Evolutionary conservation across 2,888 invertebrate species (phyloP), one percentile per base, ranked within the genome.

Genomic region (Spatulosminthurus flaviceps): DNA sequence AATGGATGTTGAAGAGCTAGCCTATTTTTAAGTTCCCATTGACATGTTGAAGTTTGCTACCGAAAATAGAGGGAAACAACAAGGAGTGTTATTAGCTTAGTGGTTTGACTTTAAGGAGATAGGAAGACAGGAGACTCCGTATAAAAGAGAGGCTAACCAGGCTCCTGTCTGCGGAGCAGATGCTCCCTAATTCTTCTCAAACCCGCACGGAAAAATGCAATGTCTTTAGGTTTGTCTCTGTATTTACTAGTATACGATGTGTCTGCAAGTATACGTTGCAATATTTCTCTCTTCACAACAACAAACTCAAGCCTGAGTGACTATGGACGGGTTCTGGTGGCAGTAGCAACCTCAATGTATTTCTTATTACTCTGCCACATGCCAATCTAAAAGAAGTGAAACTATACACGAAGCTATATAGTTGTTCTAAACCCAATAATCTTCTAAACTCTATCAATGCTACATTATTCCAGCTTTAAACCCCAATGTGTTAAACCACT

Each of bases 1-100:
- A 81, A 82, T 82, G 80, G 82, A 80, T 29, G 74, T 74, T 64
- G 74, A 73, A 43, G 74, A 74, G 74, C 74, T 73, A 22, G 34
- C 74, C 74, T 74, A 74, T 74, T 74, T 74, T 74, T 74, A 74
- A 51, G 61, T 60, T 67, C 28, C 29, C 67, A 67, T 67, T 67
- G 67, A 67, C 67, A 67, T 67, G 26, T 67, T 67, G 16, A 19
- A 19, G 28, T 28, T 67, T 28, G 22, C 16, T 51, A n/a, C 51
- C 51, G 51, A 51, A n/a, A 51, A 51, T 51, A 51, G 51, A 19
- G 51, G n/a, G 51, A 51, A 51, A n/a, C 19, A 51, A n/a, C 51
- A 51, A n/a, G 51, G 16, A 4, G 51, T 4, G 34, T 7, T 34
- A 34, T 34, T 34, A 34, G 51, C 51, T 51, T 51, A 51, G 51